These are phyloP conservation scores for Hydraecia micacea DNA, from an alignment of 2,888 invertebrate genomes.

Conservation along the genomic window DNA sequence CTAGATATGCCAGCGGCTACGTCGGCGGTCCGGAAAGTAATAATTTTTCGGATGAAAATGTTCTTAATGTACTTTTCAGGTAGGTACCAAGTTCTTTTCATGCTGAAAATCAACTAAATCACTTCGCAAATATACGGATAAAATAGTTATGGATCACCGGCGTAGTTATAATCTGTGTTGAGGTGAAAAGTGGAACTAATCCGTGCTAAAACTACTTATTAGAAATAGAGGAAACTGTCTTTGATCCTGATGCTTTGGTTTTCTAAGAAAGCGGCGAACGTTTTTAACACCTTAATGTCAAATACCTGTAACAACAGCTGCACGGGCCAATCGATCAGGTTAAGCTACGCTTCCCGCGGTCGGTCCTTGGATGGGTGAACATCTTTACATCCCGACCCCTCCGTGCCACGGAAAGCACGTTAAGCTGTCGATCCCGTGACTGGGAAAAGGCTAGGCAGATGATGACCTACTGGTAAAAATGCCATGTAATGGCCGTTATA, in stretches of 20 bases:
- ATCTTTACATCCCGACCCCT: not conserved
- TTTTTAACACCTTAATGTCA: not conserved
- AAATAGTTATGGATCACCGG: not conserved
- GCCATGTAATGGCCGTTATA: not conserved
- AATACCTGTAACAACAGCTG: not conserved
- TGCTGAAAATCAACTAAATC: not conserved
- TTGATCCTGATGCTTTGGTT: not conserved
- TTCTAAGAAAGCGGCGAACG: not conserved
- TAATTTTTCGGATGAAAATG: slow-evolving; percentile 24
- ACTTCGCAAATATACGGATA: not conserved
- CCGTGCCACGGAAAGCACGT: not conserved
- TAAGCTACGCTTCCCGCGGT: not conserved
- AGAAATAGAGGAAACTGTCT: not conserved
- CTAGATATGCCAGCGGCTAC: slow-evolving; percentile 32
- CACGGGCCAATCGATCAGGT: not conserved
- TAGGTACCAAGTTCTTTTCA: not conserved
- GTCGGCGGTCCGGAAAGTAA: slow-evolving; percentile 9
- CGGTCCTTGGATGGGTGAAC: not conserved
- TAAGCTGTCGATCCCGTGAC: not conserved
- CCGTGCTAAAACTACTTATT: not conserved
- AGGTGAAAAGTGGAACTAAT: not conserved
- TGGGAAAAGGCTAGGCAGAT: not conserved
- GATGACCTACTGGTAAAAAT: not conserved
- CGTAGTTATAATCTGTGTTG: slow-evolving; percentile 4
- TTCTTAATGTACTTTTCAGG: slow-evolving; percentile 7